Percentiles rank a stretch among this genome's conserved stretches.
These are phyloP conservation scores for Pegea sp. DNA, from an alignment of 23 tunicate genomes.

Conservation along the genomic window DNA sequence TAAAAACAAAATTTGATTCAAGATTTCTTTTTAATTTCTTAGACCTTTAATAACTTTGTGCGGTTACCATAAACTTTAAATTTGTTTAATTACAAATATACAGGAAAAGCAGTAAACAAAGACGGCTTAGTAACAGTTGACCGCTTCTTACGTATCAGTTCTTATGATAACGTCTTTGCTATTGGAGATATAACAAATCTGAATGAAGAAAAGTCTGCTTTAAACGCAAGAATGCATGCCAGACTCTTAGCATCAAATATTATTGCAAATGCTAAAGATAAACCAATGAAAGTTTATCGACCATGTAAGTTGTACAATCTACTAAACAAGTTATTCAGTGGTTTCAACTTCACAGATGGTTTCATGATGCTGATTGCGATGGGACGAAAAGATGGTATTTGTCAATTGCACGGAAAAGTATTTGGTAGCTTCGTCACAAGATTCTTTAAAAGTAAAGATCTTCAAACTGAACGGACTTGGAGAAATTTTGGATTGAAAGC, in stretches of 20 bases:
- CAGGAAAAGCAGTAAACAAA: background rate
- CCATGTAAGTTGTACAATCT: slow-evolving; percentile 4
- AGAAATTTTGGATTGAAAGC: background rate
- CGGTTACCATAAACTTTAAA: too few species aligned
- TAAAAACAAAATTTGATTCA: too few species aligned
- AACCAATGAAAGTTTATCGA: background rate
- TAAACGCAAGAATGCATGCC: slow-evolving; percentile 5
- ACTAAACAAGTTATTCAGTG: background rate
- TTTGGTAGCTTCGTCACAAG: slow-evolving; percentile 9
- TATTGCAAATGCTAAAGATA: background rate
- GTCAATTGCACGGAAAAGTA: background rate
- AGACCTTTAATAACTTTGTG: too few species aligned
- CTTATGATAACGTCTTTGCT: slow-evolving; percentile 7
- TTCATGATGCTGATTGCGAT: slow-evolving; percentile 4
- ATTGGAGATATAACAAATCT: slow-evolving; percentile 6
- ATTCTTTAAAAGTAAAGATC: slow-evolving; percentile 3
- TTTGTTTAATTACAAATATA: too few species aligned
- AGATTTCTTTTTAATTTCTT: too few species aligned
- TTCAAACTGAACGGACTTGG: slow-evolving; percentile 3
- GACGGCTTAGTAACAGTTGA: slow-evolving; percentile 7
- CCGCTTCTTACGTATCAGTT: slow-evolving; percentile 5
- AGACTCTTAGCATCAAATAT: slow-evolving; percentile 3
- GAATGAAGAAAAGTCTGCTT: slow-evolving; percentile 8
- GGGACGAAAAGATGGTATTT: slow-evolving; percentile 8
- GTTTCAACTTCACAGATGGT: background rate